Conservation (phyloP, 2,797 vertebrate species). For the Nannoperca obscura region DNA sequence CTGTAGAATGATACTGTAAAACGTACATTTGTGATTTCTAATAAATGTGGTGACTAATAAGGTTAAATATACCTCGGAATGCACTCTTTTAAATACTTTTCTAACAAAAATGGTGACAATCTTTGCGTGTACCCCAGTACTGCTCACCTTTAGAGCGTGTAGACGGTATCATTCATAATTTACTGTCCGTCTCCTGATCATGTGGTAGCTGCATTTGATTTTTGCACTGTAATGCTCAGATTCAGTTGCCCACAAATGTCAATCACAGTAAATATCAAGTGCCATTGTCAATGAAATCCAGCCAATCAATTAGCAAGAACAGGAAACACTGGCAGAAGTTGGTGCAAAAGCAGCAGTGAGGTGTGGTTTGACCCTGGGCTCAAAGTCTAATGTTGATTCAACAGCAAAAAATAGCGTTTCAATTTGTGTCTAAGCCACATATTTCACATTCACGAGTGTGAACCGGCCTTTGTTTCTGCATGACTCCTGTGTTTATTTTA, state of each 20-base stretch:
- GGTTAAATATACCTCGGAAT: slow-evolving; percentile 40
- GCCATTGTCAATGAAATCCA: slow-evolving; percentile 58
- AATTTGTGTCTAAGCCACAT: slow-evolving; percentile 37
- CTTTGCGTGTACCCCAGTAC: slow-evolving; percentile 38
- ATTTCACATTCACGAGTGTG: slow-evolving; percentile 39
- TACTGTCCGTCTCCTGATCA: slow-evolving; percentile 49
- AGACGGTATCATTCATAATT: slow-evolving; percentile 46
- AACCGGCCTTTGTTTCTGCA: slow-evolving; percentile 49
- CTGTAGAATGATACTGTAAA: slow-evolving; percentile 67
- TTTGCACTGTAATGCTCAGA: slow-evolving; percentile 51
- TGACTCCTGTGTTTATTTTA: slow-evolving; percentile 35
- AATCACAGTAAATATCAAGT: slow-evolving; percentile 71
- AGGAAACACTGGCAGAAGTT: slow-evolving; percentile 55
- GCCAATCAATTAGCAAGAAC: slow-evolving; percentile 55
- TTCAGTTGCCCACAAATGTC: slow-evolving; percentile 49
- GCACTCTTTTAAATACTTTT: slow-evolving; percentile 47
- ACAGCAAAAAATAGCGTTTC: slow-evolving; percentile 53
- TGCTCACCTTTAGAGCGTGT: slow-evolving; percentile 42
- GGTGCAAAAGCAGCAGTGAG: slow-evolving; percentile 73
- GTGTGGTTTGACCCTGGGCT: slow-evolving; percentile 71
- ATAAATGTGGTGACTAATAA: slow-evolving; percentile 31
- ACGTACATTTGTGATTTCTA: slow-evolving; percentile 43
- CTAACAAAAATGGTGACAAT: slow-evolving; percentile 41
- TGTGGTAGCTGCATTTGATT: slow-evolving; percentile 58
- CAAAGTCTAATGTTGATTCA: slow-evolving; percentile 29